Evolutionary conservation across 1,140 invertebrate genomes (phyloP).

Genomic region (Charaxes varanes): DNA sequence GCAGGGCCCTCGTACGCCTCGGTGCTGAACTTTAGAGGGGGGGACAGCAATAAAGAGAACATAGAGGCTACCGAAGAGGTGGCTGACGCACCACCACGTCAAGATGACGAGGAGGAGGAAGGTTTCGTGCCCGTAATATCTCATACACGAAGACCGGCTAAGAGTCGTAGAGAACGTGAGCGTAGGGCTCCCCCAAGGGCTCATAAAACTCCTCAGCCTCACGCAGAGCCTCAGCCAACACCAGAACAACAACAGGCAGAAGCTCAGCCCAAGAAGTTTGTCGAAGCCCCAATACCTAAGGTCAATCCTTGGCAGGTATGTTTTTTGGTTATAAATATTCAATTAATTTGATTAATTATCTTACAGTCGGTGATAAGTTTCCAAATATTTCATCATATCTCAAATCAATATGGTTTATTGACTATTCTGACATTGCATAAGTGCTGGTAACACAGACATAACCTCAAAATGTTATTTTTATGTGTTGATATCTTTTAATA

Average conservation of each 20-base stretch:
- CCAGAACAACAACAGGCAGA: slow-evolving; percentile 44
- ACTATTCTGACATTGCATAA: slow-evolving; percentile 7
- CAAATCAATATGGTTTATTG: slow-evolving; percentile 3
- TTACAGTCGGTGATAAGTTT: neutral
- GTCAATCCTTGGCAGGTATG: slow-evolving; percentile 77
- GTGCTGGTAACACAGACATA: neutral
- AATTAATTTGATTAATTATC: too few species aligned
- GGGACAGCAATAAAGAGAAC: slow-evolving; percentile 68
- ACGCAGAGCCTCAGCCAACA: slow-evolving; percentile 34
- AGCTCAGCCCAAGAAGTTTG: slow-evolving; percentile 73
- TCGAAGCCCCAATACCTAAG: slow-evolving; percentile 77
- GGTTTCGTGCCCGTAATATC: slow-evolving; percentile 70
- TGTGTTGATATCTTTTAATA: too few species aligned
- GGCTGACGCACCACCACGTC: slow-evolving; percentile 40
- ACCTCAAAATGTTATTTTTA: neutral
- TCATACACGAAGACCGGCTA: slow-evolving; percentile 53
- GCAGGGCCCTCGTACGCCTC: slow-evolving; percentile 71
- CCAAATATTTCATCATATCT: slow-evolving; percentile 5
- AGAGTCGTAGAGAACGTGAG: slow-evolving; percentile 49
- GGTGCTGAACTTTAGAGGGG: slow-evolving; percentile 66
- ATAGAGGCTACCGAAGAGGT: slow-evolving; percentile 55
- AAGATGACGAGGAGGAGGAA: slow-evolving; percentile 61
- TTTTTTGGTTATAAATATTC: too few species aligned
- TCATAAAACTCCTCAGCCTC: slow-evolving; percentile 42
- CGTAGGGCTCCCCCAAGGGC: slow-evolving; percentile 47